Conservation (phyloP, 1,140 invertebrate genomes). For the Drosophila melanica region DNA sequence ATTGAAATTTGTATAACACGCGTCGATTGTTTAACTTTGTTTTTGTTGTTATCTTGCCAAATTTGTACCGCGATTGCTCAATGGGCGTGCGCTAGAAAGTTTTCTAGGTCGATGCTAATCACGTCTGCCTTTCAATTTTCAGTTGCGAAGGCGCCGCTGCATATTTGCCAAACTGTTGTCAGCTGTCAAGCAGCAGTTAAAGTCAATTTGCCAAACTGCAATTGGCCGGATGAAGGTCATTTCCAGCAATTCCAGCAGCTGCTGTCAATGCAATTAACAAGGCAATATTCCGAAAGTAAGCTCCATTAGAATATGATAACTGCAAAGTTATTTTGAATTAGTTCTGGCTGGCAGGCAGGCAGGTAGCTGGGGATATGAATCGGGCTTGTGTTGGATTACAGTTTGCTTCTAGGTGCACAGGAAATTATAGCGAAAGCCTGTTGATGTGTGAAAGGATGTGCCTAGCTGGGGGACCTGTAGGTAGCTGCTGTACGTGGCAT, state of each 20-base stretch:
- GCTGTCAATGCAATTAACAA: slow-evolving; percentile 73
- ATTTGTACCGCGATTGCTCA: slow-evolving; percentile 52
- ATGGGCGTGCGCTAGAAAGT: slow-evolving; percentile 46
- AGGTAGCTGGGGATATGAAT: neutral
- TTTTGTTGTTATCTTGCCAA: slow-evolving; percentile 14
- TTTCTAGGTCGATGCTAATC: slow-evolving; percentile 72
- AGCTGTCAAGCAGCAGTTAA: slow-evolving; percentile 25
- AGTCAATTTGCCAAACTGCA: slow-evolving; percentile 54
- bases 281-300: slow-evolving; percentile 51
- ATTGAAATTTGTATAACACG: slow-evolving; percentile 63
- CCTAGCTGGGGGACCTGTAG: slow-evolving; percentile 30
- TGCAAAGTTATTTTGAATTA: slow-evolving; percentile 30
- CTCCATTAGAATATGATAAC: slow-evolving; percentile 39
- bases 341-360: neutral
- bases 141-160: slow-evolving; percentile 23
- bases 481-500: slow-evolving; percentile 20
- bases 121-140: slow-evolving; percentile 51
- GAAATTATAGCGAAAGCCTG: slow-evolving; percentile 77
- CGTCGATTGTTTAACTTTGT: slow-evolving; percentile 69
- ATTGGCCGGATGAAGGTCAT: slow-evolving; percentile 53
- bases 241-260: too few species aligned
- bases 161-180: slow-evolving; percentile 10
- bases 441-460: slow-evolving; percentile 75
- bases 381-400: slow-evolving; percentile 40
- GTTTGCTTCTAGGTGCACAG: slow-evolving; percentile 50